Conservation (phyloP, 1,140 invertebrate species). For the Euborellia annulipes region DNA sequence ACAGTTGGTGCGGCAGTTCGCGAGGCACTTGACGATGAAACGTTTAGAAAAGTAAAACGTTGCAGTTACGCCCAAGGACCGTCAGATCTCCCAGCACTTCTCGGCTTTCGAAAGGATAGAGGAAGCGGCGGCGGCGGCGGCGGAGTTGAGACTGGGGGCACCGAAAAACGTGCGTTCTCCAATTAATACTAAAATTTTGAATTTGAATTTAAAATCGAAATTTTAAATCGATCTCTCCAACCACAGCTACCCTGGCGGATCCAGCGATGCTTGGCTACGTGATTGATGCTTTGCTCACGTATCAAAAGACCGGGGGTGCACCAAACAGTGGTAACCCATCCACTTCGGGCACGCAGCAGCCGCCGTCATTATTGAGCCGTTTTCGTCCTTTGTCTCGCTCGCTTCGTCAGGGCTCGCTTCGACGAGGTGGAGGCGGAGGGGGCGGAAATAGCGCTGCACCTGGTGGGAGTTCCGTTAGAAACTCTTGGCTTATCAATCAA, state of each 20-base stretch:
- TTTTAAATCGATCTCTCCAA: neutral
- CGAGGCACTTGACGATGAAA: slow-evolving; percentile 48
- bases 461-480: too few relatives aligned
- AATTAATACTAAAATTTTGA: neutral
- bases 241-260: neutral
- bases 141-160: neutral
- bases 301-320: too few relatives aligned
- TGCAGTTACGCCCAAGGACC: slow-evolving; percentile 49
- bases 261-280: slow-evolving; percentile 1
- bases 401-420: slow-evolving; percentile 1
- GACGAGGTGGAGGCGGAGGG: too few relatives aligned
- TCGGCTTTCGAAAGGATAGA: neutral
- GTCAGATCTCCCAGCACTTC: slow-evolving; percentile 27
- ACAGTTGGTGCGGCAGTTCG: slow-evolving; percentile 42
- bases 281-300: neutral
- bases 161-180: neutral
- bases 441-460: too few relatives aligned
- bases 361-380: neutral
- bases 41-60: slow-evolving; percentile 47
- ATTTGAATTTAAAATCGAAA: neutral
- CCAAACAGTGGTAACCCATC: too few relatives aligned
- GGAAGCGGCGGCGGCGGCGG: neutral
- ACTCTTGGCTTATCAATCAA: too few relatives aligned
- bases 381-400: slow-evolving; percentile 3
- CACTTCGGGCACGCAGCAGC: too few relatives aligned